Conservation (phyloP, 2,888 invertebrate genomes). For the Rhyacophila evoluta region DNA sequence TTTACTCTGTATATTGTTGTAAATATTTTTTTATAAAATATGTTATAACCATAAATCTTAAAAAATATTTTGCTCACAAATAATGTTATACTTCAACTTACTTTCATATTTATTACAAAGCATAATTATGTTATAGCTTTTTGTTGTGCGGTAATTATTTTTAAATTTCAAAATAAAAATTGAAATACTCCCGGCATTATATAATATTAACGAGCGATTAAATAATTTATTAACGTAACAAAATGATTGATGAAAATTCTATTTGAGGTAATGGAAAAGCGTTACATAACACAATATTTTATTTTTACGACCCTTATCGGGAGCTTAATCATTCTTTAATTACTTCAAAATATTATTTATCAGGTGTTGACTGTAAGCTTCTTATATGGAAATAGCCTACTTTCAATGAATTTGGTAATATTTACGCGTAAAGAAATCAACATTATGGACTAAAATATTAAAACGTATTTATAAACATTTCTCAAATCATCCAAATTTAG, state of each 20-base stretch:
- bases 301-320: constrained; percentile 48
- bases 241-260: constrained; percentile 39
- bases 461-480: too few relatives aligned
- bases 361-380: constrained; percentile 51
- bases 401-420: too few relatives aligned
- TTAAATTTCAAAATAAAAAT: neutral
- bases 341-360: constrained; percentile 49
- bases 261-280: neutral
- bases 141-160: neutral
- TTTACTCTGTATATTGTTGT: too few relatives aligned
- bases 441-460: too few relatives aligned
- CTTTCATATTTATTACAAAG: neutral
- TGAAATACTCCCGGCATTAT: neutral
- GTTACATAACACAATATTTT: constrained; percentile 28
- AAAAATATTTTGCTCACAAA: too few relatives aligned
- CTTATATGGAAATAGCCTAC: neutral
- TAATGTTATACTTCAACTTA: too few relatives aligned
- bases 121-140: neutral
- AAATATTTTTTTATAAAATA: too few relatives aligned
- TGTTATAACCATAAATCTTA: too few relatives aligned
- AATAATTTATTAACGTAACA: neutral
- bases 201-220: constrained; percentile 16
- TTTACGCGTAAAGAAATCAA: too few relatives aligned
- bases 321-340: constrained; percentile 47
- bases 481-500: too few relatives aligned